Evolutionary conservation across 2,113 vertebrate genomes (phyloP).

Genomic region (Melanerpes formicivorus): DNA sequence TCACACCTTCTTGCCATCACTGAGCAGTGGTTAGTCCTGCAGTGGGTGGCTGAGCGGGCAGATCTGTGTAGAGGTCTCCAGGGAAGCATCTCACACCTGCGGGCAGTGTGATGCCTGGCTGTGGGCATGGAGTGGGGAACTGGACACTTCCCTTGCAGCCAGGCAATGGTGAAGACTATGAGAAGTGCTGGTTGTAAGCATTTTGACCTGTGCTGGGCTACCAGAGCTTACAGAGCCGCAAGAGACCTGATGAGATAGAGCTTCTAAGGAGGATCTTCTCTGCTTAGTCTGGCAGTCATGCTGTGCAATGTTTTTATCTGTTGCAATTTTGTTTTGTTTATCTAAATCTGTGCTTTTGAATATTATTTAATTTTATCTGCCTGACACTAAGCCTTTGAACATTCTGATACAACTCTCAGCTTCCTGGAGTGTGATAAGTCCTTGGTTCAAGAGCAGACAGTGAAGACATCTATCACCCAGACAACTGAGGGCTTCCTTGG

Average conservation of each 20-base stretch:
- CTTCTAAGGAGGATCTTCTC: not conserved
- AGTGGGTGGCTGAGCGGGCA: not conserved
- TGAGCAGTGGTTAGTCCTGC: not conserved
- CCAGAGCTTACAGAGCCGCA: not conserved
- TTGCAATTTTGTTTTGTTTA: not conserved
- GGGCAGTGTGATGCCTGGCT: not conserved
- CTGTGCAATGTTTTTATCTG: not conserved
- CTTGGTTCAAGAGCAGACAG: not conserved
- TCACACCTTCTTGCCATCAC: not conserved
- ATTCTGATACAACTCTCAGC: not conserved
- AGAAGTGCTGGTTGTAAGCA: no score
- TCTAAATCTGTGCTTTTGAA: not conserved
- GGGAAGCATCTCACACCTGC: not conserved
- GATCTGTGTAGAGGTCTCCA: not conserved
- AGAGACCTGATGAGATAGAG: not conserved
- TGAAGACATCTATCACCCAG: not conserved
- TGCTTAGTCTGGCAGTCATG: not conserved
- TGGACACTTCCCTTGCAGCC: not conserved
- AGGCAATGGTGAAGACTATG: no score
- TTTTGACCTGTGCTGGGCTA: not conserved
- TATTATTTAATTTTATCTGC: not conserved
- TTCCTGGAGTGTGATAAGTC: not conserved
- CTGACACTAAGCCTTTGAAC: not conserved
- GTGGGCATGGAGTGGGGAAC: not conserved
- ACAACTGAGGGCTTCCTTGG: not conserved